Percentiles rank a stretch among this genome's conserved stretches.
phyloP scores from a whole-genome alignment of 2,113 vertebrate genomes.

The Paradisaea rubra region DNA sequence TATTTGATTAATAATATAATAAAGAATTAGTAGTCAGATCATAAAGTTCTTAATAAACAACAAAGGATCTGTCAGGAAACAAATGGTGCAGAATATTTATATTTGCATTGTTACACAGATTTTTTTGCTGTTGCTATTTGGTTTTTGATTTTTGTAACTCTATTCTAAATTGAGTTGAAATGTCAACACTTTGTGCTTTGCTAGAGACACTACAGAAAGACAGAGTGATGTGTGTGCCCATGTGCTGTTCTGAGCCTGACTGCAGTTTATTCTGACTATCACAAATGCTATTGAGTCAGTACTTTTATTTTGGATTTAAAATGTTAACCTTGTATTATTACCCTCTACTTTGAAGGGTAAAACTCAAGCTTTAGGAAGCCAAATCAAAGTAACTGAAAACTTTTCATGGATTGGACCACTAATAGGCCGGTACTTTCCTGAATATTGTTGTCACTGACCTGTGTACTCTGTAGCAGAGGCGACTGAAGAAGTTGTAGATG shows the following conservation, averaged over 20 bases:
- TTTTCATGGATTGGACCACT: not conserved
- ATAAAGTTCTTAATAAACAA: not conserved
- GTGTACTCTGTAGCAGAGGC: constrained; percentile 96
- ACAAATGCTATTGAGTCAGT: not conserved
- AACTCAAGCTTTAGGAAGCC: not conserved
- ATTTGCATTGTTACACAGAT: not conserved
- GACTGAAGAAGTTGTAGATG: constrained; percentile 93
- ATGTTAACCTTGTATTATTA: not conserved
- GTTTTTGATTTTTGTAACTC: not conserved
- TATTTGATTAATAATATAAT: not conserved
- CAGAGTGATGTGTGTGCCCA: not conserved
- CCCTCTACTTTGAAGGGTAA: not conserved
- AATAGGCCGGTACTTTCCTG: not conserved
- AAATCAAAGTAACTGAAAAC: not conserved
- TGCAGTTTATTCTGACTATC: not conserved
- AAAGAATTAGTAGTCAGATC: not conserved
- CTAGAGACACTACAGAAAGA: not conserved
- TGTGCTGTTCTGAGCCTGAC: not conserved
- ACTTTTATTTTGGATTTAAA: not conserved
- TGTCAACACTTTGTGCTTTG: not conserved
- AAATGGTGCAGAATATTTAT: not conserved
- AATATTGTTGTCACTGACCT: constrained; percentile 65
- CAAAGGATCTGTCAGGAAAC: not conserved
- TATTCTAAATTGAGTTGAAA: not conserved
- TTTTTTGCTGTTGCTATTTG: not conserved